A percentile compares a stretch with the other conserved stretches of the same genome.
Evolutionary conservation across 2,888 invertebrate species (phyloP).

Genomic region (Melieria omissa): DNA sequence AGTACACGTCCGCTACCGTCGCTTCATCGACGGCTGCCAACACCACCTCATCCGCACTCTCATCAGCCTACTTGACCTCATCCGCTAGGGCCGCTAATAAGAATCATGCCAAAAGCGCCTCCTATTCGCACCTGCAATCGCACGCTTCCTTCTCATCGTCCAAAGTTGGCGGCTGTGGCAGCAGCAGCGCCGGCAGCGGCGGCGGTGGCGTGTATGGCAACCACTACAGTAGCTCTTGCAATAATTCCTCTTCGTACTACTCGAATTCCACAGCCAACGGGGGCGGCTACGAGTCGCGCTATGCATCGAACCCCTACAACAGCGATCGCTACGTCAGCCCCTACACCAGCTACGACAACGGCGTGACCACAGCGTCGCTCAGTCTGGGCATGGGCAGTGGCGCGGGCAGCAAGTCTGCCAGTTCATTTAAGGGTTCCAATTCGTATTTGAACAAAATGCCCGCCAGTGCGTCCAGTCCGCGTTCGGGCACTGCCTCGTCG

Average conservation of each 20-base stretch:
- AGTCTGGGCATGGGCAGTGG: conserved; percentile 53
- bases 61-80: conserved; percentile 33
- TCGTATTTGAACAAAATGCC: conserved; percentile 47
- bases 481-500: conserved; percentile 32
- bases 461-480: conserved; percentile 47
- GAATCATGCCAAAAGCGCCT: conserved; percentile 37
- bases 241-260: conserved; percentile 39
- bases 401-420: conserved; percentile 47
- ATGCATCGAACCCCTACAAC: conserved; percentile 56
- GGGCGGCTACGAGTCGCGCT: conserved; percentile 56
- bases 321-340: conserved; percentile 65
- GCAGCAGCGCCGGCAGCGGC: conserved; percentile 34
- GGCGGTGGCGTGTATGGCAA: conserved; percentile 7
- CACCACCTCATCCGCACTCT: conserved; percentile 40
- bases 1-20: conserved; percentile 41
- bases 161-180: no score
- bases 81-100: conserved; percentile 36
- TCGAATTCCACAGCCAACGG: conserved; percentile 44
- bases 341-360: conserved; percentile 66
- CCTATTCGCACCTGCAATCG: conserved; percentile 32
- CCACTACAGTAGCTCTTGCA: conserved; percentile 45
- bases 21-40: conserved; percentile 38
- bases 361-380: conserved; percentile 66
- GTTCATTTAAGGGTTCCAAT: conserved; percentile 55
- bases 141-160: conserved; percentile 19